phyloP scores from a whole-genome alignment of 2,888 invertebrate genomes.

The Acanthococcus lagerstroemiae region DNA sequence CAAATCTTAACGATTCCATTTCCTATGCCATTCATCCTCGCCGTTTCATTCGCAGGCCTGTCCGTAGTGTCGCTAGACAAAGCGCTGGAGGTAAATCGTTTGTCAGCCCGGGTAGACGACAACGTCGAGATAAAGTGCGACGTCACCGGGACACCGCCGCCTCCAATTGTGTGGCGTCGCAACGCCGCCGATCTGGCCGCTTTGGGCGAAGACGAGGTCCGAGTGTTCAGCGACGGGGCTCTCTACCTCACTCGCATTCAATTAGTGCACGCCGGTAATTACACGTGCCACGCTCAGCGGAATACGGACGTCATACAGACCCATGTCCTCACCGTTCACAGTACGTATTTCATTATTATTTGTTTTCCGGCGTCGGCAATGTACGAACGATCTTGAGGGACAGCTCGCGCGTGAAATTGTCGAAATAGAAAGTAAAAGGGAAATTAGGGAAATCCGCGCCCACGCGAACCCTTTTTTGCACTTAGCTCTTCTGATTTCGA shows the following conservation, averaged over 20 bases:
- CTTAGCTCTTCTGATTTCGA: too few relatives aligned
- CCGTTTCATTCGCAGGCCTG: slow-evolving; percentile 46
- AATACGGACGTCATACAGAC: slow-evolving; percentile 64
- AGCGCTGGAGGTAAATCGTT: slow-evolving; percentile 57
- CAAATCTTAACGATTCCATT: background rate
- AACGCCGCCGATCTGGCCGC: slow-evolving; percentile 53
- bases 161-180: slow-evolving; percentile 60
- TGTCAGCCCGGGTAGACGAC: slow-evolving; percentile 61
- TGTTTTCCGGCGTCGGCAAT: background rate
- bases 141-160: slow-evolving; percentile 58
- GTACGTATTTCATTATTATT: slow-evolving; percentile 48
- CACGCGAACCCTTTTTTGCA: too few relatives aligned
- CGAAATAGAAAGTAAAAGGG: too few relatives aligned
- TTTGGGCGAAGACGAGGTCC: slow-evolving; percentile 42
- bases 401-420: background rate
- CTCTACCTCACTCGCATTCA: slow-evolving; percentile 62
- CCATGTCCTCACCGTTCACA: slow-evolving; percentile 61
- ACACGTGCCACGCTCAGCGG: slow-evolving; percentile 61
- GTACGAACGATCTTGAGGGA: background rate
- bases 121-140: slow-evolving; percentile 70
- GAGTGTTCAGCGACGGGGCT: slow-evolving; percentile 64
- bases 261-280: slow-evolving; percentile 64
- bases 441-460: too few relatives aligned
- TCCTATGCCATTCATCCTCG: background rate
- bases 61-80: slow-evolving; percentile 62